Percentiles rank a stretch among this genome's conserved stretches.
phyloP scores from a whole-genome alignment of 2,797 vertebrate species.

The Garrulus glandarius region DNA sequence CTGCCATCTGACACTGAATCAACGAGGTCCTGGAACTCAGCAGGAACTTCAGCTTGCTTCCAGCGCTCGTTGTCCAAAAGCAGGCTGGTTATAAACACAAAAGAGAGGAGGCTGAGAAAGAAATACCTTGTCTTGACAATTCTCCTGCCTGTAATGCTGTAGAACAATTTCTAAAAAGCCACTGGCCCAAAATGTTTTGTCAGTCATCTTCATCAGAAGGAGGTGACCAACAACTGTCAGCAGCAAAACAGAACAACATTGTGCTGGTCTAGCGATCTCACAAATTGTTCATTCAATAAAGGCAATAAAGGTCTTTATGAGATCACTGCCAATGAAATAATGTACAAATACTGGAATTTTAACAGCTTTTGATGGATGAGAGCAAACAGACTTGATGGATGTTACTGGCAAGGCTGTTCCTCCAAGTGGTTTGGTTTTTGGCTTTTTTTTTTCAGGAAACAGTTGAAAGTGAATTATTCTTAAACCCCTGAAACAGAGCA shows the following conservation, averaged over 20 bases:
- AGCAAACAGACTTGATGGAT: background rate
- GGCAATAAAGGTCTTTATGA: background rate
- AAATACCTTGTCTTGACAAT: background rate
- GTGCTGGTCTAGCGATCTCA: background rate
- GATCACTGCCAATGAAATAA: background rate
- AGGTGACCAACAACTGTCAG: background rate
- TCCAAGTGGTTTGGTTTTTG: fast-evolving
- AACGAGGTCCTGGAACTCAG: conserved; percentile 95
- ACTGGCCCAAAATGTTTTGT: background rate
- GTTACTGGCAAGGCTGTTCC: background rate
- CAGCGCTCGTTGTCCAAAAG: conserved; percentile 95
- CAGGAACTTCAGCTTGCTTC: conserved; percentile 97
- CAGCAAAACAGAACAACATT: background rate
- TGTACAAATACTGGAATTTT: background rate
- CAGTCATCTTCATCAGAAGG: background rate
- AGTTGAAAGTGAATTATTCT: background rate
- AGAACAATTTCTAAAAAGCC: background rate
- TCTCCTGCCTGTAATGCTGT: background rate
- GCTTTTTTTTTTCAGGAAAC: background rate
- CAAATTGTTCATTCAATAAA: background rate
- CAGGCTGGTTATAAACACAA: conserved; percentile 76
- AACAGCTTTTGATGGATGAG: background rate
- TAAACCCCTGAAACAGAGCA: background rate
- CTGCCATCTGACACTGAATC: conserved; percentile 90
- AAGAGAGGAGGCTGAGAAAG: conserved; percentile 9